Base-by-base conservation (phyloP, 2,888 invertebrate species). In the Pristionchus japonicus region DNA sequence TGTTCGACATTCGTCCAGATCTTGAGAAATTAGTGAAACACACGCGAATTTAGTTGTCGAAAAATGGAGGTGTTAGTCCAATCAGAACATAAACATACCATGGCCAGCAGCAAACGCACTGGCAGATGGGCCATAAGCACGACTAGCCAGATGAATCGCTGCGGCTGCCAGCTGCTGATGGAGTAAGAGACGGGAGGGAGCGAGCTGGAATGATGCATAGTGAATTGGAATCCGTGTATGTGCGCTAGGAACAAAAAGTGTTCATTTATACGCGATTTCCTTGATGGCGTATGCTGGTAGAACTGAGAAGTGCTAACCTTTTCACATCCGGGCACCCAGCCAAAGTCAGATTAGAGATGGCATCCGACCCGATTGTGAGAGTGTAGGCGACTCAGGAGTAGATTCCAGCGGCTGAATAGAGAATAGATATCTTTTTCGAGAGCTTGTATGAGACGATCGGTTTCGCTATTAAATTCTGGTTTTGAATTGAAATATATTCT, bases 121-220 rank as follows among this genome's bases (percentile, higher is more conserved):
- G 82, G 82, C 13, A 83, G 31, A 27, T 83, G 82, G 6, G 52
- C 27, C 27, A 83, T 43, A 17, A 83, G 82, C 17, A 83, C 52
- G 7, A 83, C 31, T 34, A 83, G 15, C 82, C 82, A 83, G 52
- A 83, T 83, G 6, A 83, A n/a, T 31, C 43, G 43, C 13, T 83
- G 82, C 11, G 82, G 82, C 34, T 83, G 47, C 82, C 82, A 83
- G 34, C 49, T 52, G 1, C 82, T 43, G 17, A 83, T 83, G 1
- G 82, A 83, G 13, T 83, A 83, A 34, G 82, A 83, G 31, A 83
- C 43, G 9, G 82, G 82, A 83, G 82, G 82, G 13, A 83, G 52
- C 23, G 47, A 27, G 13, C 82, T 83, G 52, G 3, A 49, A n/a
- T n/a, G n/a, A n/a, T n/a, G n/a, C n/a, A n/a, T n/a, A n/a, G n/a